phyloP scores from a whole-genome alignment of 2,888 invertebrate genomes.

The Clivina fossor region DNA sequence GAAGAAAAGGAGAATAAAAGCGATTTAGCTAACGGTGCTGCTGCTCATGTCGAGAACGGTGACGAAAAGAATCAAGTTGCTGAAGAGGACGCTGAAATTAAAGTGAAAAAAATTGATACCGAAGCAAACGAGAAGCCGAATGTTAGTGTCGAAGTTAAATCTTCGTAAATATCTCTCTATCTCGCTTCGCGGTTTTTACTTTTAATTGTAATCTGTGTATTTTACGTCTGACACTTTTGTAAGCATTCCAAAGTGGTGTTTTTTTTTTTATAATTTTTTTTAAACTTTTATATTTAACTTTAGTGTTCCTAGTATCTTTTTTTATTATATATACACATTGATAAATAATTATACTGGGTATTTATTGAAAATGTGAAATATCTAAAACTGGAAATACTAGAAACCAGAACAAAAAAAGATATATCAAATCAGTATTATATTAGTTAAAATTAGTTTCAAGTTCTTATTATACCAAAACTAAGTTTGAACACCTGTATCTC shows the following conservation, averaged over 20 bases:
- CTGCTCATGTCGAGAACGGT: slow-evolving; percentile 37
- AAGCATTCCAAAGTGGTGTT: slow-evolving; percentile 31
- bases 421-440: too few relatives aligned
- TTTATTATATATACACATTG: too few relatives aligned
- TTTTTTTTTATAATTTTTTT: slow-evolving; percentile 26
- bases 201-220: slow-evolving; percentile 16
- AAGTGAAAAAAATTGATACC: slow-evolving; percentile 59
- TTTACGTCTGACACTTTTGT: slow-evolving; percentile 18
- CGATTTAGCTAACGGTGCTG: slow-evolving; percentile 49
- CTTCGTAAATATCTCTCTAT: too few relatives aligned
- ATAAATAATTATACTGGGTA: too few relatives aligned
- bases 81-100: slow-evolving; percentile 53
- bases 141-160: slow-evolving; percentile 57
- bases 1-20: slow-evolving; percentile 51
- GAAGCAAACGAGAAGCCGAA: slow-evolving; percentile 57
- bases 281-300: slow-evolving; percentile 14
- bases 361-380: too few relatives aligned
- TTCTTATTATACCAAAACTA: too few relatives aligned
- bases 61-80: slow-evolving; percentile 35
- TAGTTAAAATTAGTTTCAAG: too few relatives aligned
- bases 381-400: too few relatives aligned
- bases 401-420: too few relatives aligned
- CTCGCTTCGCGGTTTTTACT: too few relatives aligned
- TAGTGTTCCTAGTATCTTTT: slow-evolving; percentile 26
- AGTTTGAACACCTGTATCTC: too few relatives aligned